Evolutionary conservation across 2,113 vertebrate genomes (phyloP).

Genomic region (Chelonoidis abingdonii): DNA sequence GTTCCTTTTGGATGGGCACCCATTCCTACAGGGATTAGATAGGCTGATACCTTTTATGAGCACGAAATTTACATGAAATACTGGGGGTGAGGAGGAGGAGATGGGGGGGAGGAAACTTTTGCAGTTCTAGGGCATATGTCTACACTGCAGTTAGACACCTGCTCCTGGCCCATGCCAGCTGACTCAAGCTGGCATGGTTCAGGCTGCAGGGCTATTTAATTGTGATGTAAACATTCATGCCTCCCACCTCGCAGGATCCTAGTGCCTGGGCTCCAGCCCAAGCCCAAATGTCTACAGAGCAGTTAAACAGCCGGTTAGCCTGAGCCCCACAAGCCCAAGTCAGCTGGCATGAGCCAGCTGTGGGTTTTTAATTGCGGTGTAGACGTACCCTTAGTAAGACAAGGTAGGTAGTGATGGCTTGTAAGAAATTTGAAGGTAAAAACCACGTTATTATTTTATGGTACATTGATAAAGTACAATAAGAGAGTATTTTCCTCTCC

Average conservation of each 20-base stretch:
- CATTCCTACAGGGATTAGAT: not conserved
- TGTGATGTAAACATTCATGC: not conserved
- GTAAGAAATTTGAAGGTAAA: not conserved
- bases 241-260: not conserved
- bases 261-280: too few species aligned
- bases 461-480: not conserved
- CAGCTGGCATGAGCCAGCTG: too few species aligned
- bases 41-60: not conserved
- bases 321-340: not conserved
- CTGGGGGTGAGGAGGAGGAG: not conserved
- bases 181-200: not conserved
- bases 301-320: not conserved
- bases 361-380: not conserved
- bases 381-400: not conserved
- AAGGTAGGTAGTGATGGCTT: not conserved
- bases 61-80: not conserved
- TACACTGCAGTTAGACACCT: not conserved
- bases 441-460: not conserved
- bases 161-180: not conserved
- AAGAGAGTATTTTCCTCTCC: not conserved
- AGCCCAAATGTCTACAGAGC: not conserved
- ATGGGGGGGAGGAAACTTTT: not conserved
- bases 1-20: not conserved
- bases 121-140: not conserved
- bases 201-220: not conserved